These are phyloP conservation scores for Notamacropus eugenii DNA, from an alignment of 2,797 vertebrate genomes.

Conservation along the genomic window DNA sequence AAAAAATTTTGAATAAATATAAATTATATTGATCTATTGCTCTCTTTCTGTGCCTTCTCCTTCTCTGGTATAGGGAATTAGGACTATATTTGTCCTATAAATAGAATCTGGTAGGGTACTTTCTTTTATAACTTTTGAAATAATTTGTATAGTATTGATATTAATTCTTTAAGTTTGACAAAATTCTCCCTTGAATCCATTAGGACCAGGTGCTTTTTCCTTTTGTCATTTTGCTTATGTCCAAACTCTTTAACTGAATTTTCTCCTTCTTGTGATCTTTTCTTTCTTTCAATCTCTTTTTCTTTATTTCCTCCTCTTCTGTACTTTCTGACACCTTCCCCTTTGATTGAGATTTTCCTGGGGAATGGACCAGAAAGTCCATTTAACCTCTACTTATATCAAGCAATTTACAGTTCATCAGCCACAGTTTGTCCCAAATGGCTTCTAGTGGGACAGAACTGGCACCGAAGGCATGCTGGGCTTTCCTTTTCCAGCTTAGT, in stretches of 20 bases:
- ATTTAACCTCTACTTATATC: not conserved
- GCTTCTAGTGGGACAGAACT: not conserved
- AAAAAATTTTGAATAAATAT: not conserved
- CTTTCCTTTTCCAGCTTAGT: no score
- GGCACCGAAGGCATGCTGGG: not conserved
- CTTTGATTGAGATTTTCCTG: not conserved
- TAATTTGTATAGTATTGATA: no score
- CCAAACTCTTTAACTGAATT: not conserved
- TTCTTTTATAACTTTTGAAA: not conserved
- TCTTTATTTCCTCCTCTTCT: not conserved
- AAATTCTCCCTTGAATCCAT: not conserved
- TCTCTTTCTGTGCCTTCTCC: not conserved
- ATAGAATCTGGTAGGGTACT: not conserved
- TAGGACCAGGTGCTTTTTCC: not conserved
- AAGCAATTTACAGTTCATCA: not conserved
- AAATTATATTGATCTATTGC: not conserved
- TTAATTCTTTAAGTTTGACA: not conserved
- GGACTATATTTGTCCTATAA: not conserved
- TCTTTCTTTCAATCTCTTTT: not conserved
- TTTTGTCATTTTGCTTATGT: not conserved
- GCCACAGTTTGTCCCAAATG: not conserved
- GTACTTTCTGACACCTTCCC: not conserved
- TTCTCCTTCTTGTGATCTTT: not conserved
- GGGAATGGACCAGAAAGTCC: not conserved
- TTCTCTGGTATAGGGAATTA: not conserved